Conservation (phyloP, 35 echinoderm and acorn worm species). For the Eucidaris tribuloides region DNA sequence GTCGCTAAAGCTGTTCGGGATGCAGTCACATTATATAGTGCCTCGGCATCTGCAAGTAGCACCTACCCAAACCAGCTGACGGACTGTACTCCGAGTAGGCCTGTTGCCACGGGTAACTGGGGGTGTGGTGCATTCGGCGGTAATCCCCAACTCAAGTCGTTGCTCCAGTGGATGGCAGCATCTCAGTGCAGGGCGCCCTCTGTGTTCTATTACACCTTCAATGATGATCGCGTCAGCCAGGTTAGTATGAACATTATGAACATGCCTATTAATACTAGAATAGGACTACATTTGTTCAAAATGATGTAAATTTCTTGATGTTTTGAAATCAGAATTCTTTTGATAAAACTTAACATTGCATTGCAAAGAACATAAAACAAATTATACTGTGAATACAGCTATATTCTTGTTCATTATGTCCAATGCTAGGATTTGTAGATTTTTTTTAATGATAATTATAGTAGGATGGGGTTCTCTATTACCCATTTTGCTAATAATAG, state of each 20-base stretch:
- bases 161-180: constrained; percentile 83
- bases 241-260: constrained; percentile 1
- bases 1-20: constrained; percentile 15
- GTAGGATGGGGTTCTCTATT: too few relatives aligned
- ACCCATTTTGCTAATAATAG: too few relatives aligned
- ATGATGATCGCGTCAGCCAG: constrained; percentile 48
- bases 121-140: constrained; percentile 84
- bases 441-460: too few relatives aligned
- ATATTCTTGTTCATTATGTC: too few relatives aligned
- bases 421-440: too few relatives aligned
- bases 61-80: not conserved
- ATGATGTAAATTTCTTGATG: too few relatives aligned
- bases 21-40: not conserved
- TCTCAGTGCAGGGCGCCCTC: constrained; percentile 60
- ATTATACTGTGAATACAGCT: too few relatives aligned
- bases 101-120: constrained; percentile 85
- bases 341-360: too few relatives aligned
- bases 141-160: constrained; percentile 78
- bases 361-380: too few relatives aligned
- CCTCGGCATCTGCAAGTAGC: not conserved
- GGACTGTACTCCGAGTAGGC: not conserved
- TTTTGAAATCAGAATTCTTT: too few relatives aligned
- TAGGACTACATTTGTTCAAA: too few relatives aligned
- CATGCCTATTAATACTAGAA: too few relatives aligned
- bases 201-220: constrained; percentile 67